Conservation (phyloP, 2,113 vertebrate genomes). For the Lasiurus borealis region DNA sequence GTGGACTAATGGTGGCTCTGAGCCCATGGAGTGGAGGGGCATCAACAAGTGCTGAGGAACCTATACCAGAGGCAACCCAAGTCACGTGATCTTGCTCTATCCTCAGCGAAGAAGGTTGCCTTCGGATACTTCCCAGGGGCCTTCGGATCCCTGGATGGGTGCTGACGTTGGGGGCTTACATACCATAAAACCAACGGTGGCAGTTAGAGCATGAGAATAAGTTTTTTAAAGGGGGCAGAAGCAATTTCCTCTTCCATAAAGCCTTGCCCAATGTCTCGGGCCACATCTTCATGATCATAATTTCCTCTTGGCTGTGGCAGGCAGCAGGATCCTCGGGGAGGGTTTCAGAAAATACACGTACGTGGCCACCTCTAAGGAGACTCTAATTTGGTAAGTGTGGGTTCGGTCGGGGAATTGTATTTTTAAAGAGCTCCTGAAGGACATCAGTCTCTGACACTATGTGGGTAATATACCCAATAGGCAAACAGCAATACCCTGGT, state of each 20-base stretch:
- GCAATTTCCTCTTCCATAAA: constrained; percentile 20
- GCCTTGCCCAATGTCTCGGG: not conserved
- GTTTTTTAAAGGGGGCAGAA: not conserved
- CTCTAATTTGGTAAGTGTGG: constrained; percentile 9
- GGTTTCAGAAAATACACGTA: not conserved
- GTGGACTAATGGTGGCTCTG: not conserved
- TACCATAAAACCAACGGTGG: not conserved
- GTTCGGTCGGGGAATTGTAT: not conserved
- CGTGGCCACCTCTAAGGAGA: not conserved
- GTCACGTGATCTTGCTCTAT: not conserved
- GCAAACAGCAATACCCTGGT: not conserved
- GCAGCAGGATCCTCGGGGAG: not conserved
- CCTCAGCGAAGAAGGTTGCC: not conserved
- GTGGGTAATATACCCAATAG: not conserved
- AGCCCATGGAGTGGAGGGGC: not conserved
- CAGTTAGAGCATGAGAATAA: not conserved
- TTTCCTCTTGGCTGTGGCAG: not conserved
- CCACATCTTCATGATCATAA: constrained; percentile 29
- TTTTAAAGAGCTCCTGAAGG: not conserved
- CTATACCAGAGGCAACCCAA: not conserved
- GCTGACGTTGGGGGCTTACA: not conserved
- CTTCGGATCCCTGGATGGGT: not conserved
- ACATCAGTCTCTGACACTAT: not conserved
- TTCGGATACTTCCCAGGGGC: not conserved
- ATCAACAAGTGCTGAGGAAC: not conserved